Percentiles rank a stretch among this genome's conserved stretches.
Evolutionary conservation across 2,113 vertebrate species (phyloP).

Genomic region (Hydrolagus affinis): DNA sequence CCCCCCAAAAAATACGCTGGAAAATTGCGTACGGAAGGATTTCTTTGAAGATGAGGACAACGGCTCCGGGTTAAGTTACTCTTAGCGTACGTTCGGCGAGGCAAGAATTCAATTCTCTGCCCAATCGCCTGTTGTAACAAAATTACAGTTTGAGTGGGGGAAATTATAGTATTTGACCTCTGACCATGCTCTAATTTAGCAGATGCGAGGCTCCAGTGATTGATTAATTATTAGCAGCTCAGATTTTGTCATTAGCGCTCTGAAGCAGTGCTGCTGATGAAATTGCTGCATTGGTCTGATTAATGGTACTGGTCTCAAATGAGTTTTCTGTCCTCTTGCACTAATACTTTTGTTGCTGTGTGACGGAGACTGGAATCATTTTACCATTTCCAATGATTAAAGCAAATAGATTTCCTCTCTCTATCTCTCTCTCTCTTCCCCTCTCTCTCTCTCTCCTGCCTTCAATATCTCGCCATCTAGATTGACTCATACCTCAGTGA

Average conservation of each 20-base stretch:
- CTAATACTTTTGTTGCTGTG: background rate
- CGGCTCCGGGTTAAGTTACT: background rate
- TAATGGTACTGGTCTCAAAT: background rate
- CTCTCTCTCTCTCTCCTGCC: too few relatives aligned
- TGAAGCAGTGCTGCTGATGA: background rate
- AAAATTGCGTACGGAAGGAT: too few relatives aligned
- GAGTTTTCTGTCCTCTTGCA: background rate
- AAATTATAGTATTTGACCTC: background rate
- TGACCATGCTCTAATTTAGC: background rate
- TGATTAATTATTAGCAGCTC: constrained; percentile 3
- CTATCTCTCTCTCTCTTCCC: too few relatives aligned
- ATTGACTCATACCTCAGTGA: background rate
- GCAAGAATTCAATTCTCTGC: background rate
- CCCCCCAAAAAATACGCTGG: background rate
- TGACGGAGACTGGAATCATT: background rate
- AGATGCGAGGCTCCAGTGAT: background rate
- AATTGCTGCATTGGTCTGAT: background rate
- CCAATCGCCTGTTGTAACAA: background rate
- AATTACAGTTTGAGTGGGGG: background rate
- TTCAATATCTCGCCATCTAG: background rate
- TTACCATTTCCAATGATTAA: background rate
- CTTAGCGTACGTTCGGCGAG: background rate
- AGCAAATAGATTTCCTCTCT: background rate
- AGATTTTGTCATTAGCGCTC: background rate
- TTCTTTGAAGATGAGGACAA: background rate